Evolutionary conservation across 1,140 invertebrate genomes (phyloP), one percentile per base, ranked within the genome.

Genomic region (Eriocheir sinensis): DNA sequence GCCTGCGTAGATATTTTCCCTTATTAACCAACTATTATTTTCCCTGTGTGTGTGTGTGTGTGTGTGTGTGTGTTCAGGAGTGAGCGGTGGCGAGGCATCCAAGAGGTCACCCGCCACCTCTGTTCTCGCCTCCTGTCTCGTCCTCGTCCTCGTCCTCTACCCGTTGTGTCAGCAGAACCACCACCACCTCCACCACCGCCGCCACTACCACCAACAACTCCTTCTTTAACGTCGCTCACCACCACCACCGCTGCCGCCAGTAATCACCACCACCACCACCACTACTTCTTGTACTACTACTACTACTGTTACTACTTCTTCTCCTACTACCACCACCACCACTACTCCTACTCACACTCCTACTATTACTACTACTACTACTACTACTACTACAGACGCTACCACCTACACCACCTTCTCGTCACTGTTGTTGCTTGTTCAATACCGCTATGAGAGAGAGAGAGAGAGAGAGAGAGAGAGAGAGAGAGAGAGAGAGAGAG

Each of bases 391-490:
- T n/a, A n/a, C n/a, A n/a, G n/a, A n/a, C 53, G 21, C 60, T 1
- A 4, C 60, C 60, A 27, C 21, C 1, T 3, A 21, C 60, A 1
- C 60, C 60, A 27, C 60, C 1, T n/a, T n/a, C 60, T n/a, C 60
- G 60, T 21, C 60, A 72, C 60, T 72, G 60, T 72, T 72, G 60
- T 72, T 72, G 60, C 60, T 72, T 72, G 60, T 72, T 72, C 60
- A 72, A 21, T n/a, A 72, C 60, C 21, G 60, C 17, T 72, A 72
- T n/a, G 6, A 15, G 6, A 72, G 27, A 72, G n/a, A n/a, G n/a
- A 72, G 0, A 53, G n/a, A n/a, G 4, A n/a, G 0, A 53, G 21
- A 53, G 21, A 15, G 44, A 48, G 4, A 48, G n/a, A 72, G n/a
- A 72, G n/a, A n/a, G 6, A 72, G 3, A 72, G 27, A n/a, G 21